Percentiles rank a stretch among this genome's conserved stretches.
These are phyloP conservation scores for Cavia porcellus DNA, from an alignment of 2,113 vertebrate genomes.

Conservation along the genomic window DNA sequence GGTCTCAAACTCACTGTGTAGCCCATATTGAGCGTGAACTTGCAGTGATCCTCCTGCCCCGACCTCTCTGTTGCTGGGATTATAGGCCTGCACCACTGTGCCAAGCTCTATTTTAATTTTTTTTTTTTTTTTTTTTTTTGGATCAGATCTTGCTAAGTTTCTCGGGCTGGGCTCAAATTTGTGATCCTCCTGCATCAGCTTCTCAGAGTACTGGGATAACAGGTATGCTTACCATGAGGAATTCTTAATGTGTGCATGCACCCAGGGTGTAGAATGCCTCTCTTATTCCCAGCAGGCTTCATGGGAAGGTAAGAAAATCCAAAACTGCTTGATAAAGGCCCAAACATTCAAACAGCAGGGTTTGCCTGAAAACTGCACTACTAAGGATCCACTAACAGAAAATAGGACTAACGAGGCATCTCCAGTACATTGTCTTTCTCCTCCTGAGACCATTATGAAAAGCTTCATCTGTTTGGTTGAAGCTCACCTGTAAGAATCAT, in stretches of 20 bases:
- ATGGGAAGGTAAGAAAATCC: not conserved
- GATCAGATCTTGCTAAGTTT: not conserved
- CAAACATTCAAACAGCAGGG: not conserved
- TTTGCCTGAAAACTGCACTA: not conserved
- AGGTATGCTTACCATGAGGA: not conserved
- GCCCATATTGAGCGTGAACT: too few relatives aligned
- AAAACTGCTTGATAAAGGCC: not conserved
- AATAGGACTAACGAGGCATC: not conserved
- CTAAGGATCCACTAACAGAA: not conserved
- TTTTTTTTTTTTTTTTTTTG: not conserved
- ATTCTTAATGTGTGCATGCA: not conserved
- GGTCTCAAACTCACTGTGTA: not conserved
- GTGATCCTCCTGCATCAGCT: not conserved
- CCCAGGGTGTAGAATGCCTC: not conserved
- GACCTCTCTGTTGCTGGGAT: not conserved
- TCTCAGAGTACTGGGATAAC: not conserved
- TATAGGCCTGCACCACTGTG: not conserved
- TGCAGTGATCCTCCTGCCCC: not conserved
- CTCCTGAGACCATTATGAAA: not conserved
- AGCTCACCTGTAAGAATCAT: not conserved
- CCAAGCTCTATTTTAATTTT: not conserved
- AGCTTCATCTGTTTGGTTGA: slow-evolving; percentile 24
- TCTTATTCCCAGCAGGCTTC: not conserved
- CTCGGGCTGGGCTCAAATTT: not conserved
- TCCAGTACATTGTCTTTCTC: not conserved